phyloP scores from a whole-genome alignment of 2,113 vertebrate genomes.

The Heptranchias perlo region DNA sequence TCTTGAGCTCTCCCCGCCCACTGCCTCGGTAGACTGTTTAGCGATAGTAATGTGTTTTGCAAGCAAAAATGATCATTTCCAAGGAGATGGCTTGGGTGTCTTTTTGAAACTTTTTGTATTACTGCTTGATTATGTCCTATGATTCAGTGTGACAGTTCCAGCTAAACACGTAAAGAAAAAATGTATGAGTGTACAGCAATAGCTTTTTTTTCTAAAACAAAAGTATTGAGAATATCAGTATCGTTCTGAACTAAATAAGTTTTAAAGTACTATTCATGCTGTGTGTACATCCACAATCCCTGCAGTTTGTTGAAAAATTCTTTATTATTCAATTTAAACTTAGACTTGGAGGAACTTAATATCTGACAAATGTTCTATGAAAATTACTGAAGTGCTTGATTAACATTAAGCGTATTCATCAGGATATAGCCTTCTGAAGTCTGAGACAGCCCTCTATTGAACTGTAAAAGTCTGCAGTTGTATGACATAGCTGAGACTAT shows the following conservation, averaged over 20 bases:
- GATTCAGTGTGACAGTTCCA: background rate
- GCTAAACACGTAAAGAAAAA: background rate
- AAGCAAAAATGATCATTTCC: background rate
- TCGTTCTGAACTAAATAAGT: background rate
- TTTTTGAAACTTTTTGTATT: background rate
- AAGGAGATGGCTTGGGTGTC: background rate
- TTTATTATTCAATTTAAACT: background rate
- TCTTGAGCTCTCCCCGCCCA: background rate
- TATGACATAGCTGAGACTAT: background rate
- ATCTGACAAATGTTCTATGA: background rate
- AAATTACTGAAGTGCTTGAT: background rate
- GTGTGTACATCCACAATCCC: background rate
- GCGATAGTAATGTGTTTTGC: background rate
- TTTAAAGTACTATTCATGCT: background rate
- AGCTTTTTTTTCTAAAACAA: background rate
- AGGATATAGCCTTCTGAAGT: background rate
- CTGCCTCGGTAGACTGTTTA: background rate
- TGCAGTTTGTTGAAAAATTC: background rate
- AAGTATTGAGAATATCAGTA: background rate
- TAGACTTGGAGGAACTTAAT: background rate
- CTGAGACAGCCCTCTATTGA: constrained; percentile 23
- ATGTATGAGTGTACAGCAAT: background rate
- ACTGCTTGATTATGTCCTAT: background rate
- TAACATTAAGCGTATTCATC: background rate
- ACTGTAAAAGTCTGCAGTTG: background rate